Base-by-base conservation (phyloP, 2,797 vertebrate genomes). In the Sebastes oblongus region DNA sequence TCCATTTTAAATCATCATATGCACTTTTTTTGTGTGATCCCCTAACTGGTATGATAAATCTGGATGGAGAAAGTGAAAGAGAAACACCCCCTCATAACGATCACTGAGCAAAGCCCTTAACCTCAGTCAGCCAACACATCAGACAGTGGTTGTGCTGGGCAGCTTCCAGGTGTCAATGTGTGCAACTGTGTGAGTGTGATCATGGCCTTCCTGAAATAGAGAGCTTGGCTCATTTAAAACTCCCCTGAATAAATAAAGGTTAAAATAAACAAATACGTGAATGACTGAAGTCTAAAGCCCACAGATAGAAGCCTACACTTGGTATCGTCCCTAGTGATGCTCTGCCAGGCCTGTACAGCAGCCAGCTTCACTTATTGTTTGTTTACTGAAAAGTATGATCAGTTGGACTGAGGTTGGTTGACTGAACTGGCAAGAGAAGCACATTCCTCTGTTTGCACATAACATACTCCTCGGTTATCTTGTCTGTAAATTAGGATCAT, bases 261-360 rank as follows among this genome's bases (percentile, higher is more conserved):
- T 60, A 22, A 80, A 78, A 68, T 66, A 52, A 84, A 80, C 56
- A 73, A 61, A 79, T 4, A 50, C 70, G 27, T 56, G 46, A 55
- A 29, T 72, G 64, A 39, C 55, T 67, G 34, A 64, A 67, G 36
- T 56, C 46, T 66, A 56, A 72, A 77, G 66, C 54, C 54, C 7
- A 65, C 32, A 62, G 58, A 80, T 52, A 74, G 66, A 11, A 58
- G 50, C 46, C 34, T 36, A 64, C n/a, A 76, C n/a, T 58, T 64
- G 11, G 18, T 65, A 34, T 82, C 46, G n/a, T 69, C 30, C n/a
- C 39, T 65, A 36, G 14, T 61, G 61, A 73, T 55, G 75, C 54
- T 27, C n/a, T 77, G 55, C 66, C 39, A 77, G 36, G 59, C 22
- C 56, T 58, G 61, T n/a, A 58, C 18, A 30, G 30, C 22, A 24